Base-by-base conservation (phyloP, 2,888 invertebrate species). In the Rhyacophila evoluta region DNA sequence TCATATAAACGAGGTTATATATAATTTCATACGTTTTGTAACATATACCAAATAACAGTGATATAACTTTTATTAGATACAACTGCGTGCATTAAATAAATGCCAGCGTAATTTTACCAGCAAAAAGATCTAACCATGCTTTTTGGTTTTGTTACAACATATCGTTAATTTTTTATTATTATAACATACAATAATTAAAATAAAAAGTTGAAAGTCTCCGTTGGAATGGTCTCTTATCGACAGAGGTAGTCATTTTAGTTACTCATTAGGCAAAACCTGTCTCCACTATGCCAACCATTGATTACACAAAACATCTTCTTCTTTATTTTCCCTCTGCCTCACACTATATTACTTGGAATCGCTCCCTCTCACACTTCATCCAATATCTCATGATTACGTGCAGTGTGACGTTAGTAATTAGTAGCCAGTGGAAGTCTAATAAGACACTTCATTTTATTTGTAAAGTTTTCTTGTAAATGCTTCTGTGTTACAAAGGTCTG, bases 171-270 rank as follows among this genome's bases (percentile, higher is more conserved):
- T n/a, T n/a, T n/a, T n/a, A n/a, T n/a, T n/a, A n/a, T n/a, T n/a
- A n/a, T n/a, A n/a, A n/a, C n/a, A n/a, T n/a, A n/a, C 68, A 2
- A 28, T 12, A 69, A 33, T 12, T 25, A 27, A 15, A 69, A 69
- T 5, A 69, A 33, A 33, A n/a, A 0, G 28, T 12, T 15, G 10
- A 0, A 69, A 69, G 55, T 38, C 38, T 6, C 38, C n/a, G 74
- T 55, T 28, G 72, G 19, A 29, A 39, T 25, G 68, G 41, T 10
- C 71, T 70, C 39, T 76, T 80, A 80, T 80, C 80, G 33, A 74
- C 28, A 41, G 75, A 78, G 80, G 77, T 70, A 72, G 73, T 75
- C 80, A 80, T 80, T 80, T 80, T 75, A 78, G 80, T 78, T 29
- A 78, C 75, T 79, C 79, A 77, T 77, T 79, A 79, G 77, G 39